Conservation (phyloP, 2,113 vertebrate genomes). For the Muscicapa adusta region DNA sequence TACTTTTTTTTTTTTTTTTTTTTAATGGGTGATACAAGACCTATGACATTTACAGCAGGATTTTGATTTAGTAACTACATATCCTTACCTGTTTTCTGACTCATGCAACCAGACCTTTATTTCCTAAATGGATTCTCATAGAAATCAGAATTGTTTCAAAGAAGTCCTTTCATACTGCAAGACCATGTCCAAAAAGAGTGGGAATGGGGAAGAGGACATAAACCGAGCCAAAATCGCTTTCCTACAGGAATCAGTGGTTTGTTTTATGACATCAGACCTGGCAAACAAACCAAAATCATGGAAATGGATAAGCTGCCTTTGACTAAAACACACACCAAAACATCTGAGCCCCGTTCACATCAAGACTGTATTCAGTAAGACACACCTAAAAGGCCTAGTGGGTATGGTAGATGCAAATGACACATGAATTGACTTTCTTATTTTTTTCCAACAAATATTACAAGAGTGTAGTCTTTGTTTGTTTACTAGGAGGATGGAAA, state of each 20-base stretch:
- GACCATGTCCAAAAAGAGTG: background rate
- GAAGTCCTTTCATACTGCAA: background rate
- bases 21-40: background rate
- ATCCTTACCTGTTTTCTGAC: conserved; percentile 32
- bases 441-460: background rate
- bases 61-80: background rate
- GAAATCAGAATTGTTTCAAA: background rate
- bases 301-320: background rate
- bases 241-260: background rate
- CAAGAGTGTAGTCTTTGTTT: background rate
- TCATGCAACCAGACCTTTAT: background rate
- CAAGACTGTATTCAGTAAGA: background rate
- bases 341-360: background rate
- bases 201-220: background rate
- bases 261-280: background rate
- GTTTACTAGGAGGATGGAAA: background rate
- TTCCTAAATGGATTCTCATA: background rate
- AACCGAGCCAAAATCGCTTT: background rate
- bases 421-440: background rate
- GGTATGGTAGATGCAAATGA: background rate
- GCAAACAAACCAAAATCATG: background rate
- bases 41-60: background rate
- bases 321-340: background rate
- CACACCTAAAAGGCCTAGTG: background rate
- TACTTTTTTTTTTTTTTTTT: background rate